phyloP scores from a whole-genome alignment of 2,797 vertebrate species.

The Pantherophis alleghaniensis region DNA sequence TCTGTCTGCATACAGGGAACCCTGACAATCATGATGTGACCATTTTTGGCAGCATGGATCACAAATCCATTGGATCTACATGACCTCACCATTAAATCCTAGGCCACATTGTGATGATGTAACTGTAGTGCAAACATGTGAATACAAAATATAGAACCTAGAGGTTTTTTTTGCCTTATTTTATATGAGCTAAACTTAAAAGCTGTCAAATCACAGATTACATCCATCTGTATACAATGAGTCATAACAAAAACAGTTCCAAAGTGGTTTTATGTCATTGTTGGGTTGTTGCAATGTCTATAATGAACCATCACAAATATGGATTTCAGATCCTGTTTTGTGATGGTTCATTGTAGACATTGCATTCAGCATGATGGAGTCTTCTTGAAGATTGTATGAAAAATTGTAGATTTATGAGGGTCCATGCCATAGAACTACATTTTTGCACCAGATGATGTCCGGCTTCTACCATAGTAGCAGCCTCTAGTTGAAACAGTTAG shows the following conservation, averaged over 20 bases:
- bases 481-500: neutral
- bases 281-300: neutral
- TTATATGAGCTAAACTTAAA: neutral
- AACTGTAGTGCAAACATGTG: neutral
- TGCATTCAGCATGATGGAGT: neutral
- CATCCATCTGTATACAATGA: neutral
- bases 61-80: neutral
- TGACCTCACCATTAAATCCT: neutral
- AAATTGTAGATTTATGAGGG: neutral
- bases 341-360: neutral
- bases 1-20: neutral
- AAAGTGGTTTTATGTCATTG: neutral
- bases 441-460: neutral
- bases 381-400: neutral
- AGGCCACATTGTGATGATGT: neutral
- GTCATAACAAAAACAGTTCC: neutral
- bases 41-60: neutral
- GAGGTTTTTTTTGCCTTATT: neutral
- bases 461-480: neutral
- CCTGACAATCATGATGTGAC: neutral
- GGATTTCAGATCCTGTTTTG: neutral
- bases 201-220: neutral
- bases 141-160: neutral
- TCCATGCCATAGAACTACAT: neutral
- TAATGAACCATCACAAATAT: neutral